phyloP scores from a whole-genome alignment of 2,888 invertebrate genomes.

The Drosophila subsilvestris region DNA sequence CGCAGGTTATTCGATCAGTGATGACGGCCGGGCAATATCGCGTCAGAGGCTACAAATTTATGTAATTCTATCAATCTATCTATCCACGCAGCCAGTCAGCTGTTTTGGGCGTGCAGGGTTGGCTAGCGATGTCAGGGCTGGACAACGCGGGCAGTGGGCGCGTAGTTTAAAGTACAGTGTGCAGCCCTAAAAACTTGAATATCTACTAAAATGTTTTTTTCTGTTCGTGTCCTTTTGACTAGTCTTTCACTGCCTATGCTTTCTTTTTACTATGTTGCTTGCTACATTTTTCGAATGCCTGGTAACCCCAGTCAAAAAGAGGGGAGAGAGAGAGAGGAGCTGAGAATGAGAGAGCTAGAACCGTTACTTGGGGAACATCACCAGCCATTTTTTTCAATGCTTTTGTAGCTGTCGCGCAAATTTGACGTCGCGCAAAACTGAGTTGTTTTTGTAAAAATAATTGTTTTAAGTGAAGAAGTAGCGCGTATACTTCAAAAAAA shows the following conservation, averaged over 20 bases:
- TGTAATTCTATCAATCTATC: conserved; percentile 76
- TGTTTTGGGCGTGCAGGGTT: conserved; percentile 58
- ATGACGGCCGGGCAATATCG: conserved; percentile 50
- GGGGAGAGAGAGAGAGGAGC: background rate
- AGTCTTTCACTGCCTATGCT: conserved; percentile 1
- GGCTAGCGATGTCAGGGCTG: conserved; percentile 47
- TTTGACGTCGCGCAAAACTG: conserved; percentile 28
- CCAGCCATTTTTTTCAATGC: conserved; percentile 15
- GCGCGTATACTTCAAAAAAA: conserved; percentile 53
- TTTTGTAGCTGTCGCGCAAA: conserved; percentile 32
- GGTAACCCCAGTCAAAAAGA: background rate
- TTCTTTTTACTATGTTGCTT: background rate
- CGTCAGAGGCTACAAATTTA: conserved; percentile 73
- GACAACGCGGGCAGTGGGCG: conserved; percentile 29
- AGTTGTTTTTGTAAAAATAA: conserved; percentile 21
- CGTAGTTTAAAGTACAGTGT: conserved; percentile 30
- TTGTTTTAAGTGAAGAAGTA: conserved; percentile 54
- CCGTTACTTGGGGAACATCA: conserved; percentile 22
- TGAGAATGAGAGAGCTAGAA: background rate
- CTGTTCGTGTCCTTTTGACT: conserved; percentile 34
- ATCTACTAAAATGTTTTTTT: conserved; percentile 18
- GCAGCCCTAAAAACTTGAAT: conserved; percentile 24
- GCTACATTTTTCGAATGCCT: background rate
- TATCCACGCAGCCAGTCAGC: conserved; percentile 65
- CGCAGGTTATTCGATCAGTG: conserved; percentile 45